Conservation (phyloP, 2,113 vertebrate genomes). For the Zingel zingel region DNA sequence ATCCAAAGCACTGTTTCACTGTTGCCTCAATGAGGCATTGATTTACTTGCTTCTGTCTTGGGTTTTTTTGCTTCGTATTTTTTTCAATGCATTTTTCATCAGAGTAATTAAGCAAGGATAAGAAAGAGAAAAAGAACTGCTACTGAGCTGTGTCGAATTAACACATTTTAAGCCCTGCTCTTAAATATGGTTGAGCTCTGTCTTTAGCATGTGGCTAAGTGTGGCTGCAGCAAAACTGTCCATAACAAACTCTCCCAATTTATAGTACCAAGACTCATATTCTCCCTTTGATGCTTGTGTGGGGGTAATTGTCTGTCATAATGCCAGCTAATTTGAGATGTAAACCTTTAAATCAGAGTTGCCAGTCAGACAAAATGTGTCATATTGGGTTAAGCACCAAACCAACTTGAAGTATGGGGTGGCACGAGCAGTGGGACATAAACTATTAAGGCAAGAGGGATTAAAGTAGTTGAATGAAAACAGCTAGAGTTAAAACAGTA, state of each 20-base stretch:
- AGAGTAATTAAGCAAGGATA: slow-evolving; percentile 28
- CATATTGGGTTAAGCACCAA: neutral
- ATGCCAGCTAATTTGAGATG: slow-evolving; percentile 13
- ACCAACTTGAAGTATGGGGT: neutral
- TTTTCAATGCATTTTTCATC: slow-evolving; percentile 23
- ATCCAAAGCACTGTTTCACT: slow-evolving; percentile 32
- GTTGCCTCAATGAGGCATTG: slow-evolving; percentile 28
- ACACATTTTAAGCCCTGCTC: slow-evolving; percentile 1
- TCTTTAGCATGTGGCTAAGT: neutral
- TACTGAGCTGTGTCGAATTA: slow-evolving; percentile 36
- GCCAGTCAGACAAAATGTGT: slow-evolving; percentile 15
- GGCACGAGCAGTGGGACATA: neutral
- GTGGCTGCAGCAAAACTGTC: slow-evolving; percentile 2
- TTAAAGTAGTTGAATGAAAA: neutral
- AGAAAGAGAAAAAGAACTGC: slow-evolving; percentile 18
- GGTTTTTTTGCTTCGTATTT: slow-evolving; percentile 36
- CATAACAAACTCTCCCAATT: neutral
- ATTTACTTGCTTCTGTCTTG: slow-evolving; percentile 45
- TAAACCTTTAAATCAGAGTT: slow-evolving; percentile 20
- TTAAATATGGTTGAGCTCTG: slow-evolving; percentile 7
- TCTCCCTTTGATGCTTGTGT: slow-evolving; percentile 2
- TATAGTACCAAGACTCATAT: neutral
- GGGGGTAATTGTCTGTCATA: neutral
- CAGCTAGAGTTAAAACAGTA: neutral
- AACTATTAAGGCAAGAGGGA: neutral